Evolutionary conservation across 2,888 invertebrate genomes (phyloP), one percentile per base, ranked within the genome.

Genomic region (Scotopteryx bipunctaria): DNA sequence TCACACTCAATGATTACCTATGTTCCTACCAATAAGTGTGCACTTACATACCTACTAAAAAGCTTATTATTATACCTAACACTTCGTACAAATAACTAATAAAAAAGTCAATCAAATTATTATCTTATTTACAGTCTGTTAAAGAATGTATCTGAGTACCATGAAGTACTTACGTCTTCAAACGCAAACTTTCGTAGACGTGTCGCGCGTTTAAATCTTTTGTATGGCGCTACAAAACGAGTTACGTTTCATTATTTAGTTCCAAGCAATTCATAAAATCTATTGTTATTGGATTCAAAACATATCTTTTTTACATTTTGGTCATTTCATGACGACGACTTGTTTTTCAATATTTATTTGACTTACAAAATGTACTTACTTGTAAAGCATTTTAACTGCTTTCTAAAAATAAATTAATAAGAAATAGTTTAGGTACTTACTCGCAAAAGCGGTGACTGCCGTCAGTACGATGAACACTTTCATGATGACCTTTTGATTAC

Each of bases 391-490:
- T 27, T 27, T 5, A 27, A 27, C 27, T 27, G 27, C 11, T 27
- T 27, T n/a, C 14, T 32, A n/a, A n/a, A 32, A 32, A 15, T 14
- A n/a, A 15, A 15, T 32, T 15, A 3, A 41, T 27, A 25, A n/a
- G 13, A 11, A 58, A n/a, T n/a, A n/a, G n/a, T n/a, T n/a, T 48
- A 42, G 42, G 68, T 71, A 87, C 89, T 90, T 81, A 90, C 90
- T 87, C 75, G 90, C 88, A 68, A 90, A 64, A 62, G 89, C 87
- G 67, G 86, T 73, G 67, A 78, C 78, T 57, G 89, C 84, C 68
- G 87, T 78, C 68, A 90, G 69, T 57, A 86, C 86, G 78, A 90
- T 83, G 84, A 89, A 87, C 86, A 89, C 89, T 89, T 88, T 90
- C 90, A 90, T 90, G 78, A 63, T 86, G 87, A 81, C 74, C 76